Evolutionary conservation across 2,888 invertebrate species (phyloP).

Genomic region (Bombylius major): DNA sequence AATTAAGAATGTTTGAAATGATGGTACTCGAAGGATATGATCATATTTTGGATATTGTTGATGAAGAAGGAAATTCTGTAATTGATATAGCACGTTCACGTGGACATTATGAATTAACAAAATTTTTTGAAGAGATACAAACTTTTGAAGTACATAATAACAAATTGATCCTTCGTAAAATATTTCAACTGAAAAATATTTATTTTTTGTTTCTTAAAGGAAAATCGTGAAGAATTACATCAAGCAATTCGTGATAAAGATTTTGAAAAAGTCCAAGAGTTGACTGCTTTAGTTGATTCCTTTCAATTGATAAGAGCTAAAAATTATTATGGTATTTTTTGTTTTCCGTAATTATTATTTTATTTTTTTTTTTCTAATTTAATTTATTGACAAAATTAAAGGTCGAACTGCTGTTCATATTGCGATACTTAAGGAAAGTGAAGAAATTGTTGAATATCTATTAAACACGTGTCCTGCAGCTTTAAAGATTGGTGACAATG

Average conservation of each 20-base stretch:
- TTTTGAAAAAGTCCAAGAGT: constrained; percentile 43
- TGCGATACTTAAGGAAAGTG: constrained; percentile 71
- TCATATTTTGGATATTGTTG: constrained; percentile 66
- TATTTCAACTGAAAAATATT: neutral
- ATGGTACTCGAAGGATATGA: constrained; percentile 70
- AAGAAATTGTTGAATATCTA: constrained; percentile 66
- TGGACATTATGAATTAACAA: constrained; percentile 51
- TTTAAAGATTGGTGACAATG: constrained; percentile 70
- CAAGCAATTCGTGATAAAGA: constrained; percentile 56
- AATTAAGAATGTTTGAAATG: constrained; percentile 47
- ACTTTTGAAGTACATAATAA: constrained; percentile 53
- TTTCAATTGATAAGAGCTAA: constrained; percentile 30
- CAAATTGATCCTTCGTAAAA: neutral
- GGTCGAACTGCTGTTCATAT: constrained; percentile 74
- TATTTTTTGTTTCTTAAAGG: constrained; percentile 37
- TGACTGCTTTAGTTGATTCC: constrained; percentile 36
- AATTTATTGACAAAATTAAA: constrained; percentile 7
- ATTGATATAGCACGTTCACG: constrained; percentile 55
- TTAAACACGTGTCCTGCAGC: constrained; percentile 60
- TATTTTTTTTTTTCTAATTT: neutral
- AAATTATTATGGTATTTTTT: constrained; percentile 32
- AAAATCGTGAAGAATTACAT: constrained; percentile 64
- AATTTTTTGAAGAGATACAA: constrained; percentile 57
- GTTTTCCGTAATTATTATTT: neutral
- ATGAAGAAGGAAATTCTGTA: constrained; percentile 56